Conservation (phyloP, 1,140 invertebrate species). For the Panagrolaimus sp. region DNA sequence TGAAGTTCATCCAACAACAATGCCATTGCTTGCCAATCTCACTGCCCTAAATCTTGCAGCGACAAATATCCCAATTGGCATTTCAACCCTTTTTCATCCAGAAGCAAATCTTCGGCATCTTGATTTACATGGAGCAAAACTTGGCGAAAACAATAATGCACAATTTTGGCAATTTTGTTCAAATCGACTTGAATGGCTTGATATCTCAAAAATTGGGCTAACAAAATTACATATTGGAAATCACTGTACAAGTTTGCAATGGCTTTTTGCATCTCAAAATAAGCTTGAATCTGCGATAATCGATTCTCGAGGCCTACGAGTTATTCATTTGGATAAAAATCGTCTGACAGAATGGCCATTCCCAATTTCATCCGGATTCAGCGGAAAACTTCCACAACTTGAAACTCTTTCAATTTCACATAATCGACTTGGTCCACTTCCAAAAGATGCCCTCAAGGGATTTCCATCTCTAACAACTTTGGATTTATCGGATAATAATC, state of each 20-base stretch:
- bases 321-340: slow-evolving; percentile 28
- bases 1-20: slow-evolving; percentile 18
- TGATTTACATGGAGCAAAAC: slow-evolving; percentile 24
- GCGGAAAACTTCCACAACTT: neutral
- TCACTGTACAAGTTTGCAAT: slow-evolving; percentile 26
- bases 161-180: slow-evolving; percentile 30
- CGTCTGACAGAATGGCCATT: slow-evolving; percentile 27
- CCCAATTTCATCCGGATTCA: neutral
- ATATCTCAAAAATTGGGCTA: slow-evolving; percentile 32
- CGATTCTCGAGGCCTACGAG: slow-evolving; percentile 14
- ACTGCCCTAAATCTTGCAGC: slow-evolving; percentile 23
- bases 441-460: neutral
- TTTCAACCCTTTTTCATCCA: slow-evolving; percentile 20
- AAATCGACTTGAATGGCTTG: slow-evolving; percentile 39
- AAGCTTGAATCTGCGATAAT: slow-evolving; percentile 16
- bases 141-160: neutral
- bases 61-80: neutral
- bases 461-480: neutral
- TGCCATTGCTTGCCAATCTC: slow-evolving; percentile 31
- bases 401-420: slow-evolving; percentile 32
- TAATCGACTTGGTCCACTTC: slow-evolving; percentile 13
- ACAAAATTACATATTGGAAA: slow-evolving; percentile 14
- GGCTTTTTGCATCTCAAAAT: slow-evolving; percentile 39
- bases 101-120: slow-evolving; percentile 22
- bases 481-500: neutral